A percentile compares a stretch with the other conserved stretches of the same genome.
Evolutionary conservation across 2,113 vertebrate genomes (phyloP).

Genomic region (Paralichthys olivaceus): DNA sequence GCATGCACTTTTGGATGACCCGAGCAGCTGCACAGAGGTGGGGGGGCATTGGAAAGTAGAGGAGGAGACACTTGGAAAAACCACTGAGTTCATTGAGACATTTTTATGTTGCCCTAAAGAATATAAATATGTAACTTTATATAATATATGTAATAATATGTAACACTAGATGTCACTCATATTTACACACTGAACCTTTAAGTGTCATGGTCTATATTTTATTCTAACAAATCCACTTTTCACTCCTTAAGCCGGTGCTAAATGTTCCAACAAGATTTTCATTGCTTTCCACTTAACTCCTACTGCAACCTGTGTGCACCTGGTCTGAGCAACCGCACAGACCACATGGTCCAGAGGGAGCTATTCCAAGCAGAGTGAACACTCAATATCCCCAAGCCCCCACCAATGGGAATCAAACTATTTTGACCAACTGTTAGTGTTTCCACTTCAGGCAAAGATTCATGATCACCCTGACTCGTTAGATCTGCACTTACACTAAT

Average conservation of each 20-base stretch:
- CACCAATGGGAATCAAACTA: constrained; percentile 3
- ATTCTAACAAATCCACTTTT: not conserved
- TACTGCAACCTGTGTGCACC: constrained; percentile 62
- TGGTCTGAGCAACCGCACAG: not conserved
- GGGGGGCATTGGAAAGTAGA: not conserved
- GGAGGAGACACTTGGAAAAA: not conserved
- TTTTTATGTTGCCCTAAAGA: not conserved
- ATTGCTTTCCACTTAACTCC: constrained; percentile 54
- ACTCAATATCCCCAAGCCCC: not conserved
- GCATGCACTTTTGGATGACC: constrained; percentile 17
- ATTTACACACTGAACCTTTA: too few relatives aligned
- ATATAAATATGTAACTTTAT: not conserved
- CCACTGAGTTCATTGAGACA: not conserved
- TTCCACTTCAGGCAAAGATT: not conserved
- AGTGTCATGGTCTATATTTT: not conserved
- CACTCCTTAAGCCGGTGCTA: too few relatives aligned
- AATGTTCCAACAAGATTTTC: not conserved
- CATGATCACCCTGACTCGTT: not conserved
- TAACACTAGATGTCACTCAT: too few relatives aligned
- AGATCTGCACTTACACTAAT: not conserved
- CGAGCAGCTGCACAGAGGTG: constrained; percentile 28
- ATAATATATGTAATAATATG: too few relatives aligned
- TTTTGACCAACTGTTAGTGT: not conserved
- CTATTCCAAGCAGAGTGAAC: constrained; percentile 20
- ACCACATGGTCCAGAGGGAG: constrained; percentile 32